phyloP scores from a whole-genome alignment of 2,888 invertebrate species.

The Phragmatobia fuliginosa region DNA sequence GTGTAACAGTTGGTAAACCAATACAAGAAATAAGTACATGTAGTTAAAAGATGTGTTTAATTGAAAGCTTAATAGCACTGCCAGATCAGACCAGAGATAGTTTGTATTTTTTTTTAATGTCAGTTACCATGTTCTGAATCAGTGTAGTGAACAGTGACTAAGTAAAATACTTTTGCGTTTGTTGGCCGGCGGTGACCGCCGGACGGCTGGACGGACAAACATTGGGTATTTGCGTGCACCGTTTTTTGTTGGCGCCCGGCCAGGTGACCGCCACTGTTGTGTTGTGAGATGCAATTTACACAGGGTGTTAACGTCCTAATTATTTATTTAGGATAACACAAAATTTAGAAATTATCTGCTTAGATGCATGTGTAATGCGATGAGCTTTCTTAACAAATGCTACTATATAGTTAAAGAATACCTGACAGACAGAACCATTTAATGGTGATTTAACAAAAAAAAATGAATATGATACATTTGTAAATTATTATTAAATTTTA shows the following conservation, averaged over 20 bases:
- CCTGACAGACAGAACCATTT: no score
- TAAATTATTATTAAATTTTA: no score
- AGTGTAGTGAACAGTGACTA: constrained; percentile 50
- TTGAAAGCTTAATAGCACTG: not conserved
- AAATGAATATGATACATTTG: no score
- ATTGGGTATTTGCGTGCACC: constrained; percentile 58
- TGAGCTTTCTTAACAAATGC: not conserved
- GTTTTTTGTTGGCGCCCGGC: constrained; percentile 69
- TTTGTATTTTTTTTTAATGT: no score
- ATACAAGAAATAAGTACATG: no score
- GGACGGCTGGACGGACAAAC: constrained; percentile 59
- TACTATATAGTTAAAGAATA: no score
- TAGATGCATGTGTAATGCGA: not conserved
- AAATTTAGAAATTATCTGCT: not conserved
- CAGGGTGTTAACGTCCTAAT: constrained; percentile 45
- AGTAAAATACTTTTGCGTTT: constrained; percentile 56
- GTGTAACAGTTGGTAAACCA: no score
- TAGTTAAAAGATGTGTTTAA: not conserved
- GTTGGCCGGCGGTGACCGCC: constrained; percentile 56
- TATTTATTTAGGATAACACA: not conserved
- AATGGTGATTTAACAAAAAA: no score
- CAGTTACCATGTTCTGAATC: constrained; percentile 27
- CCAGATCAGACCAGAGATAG: no score
- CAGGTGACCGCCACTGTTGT: constrained; percentile 67
- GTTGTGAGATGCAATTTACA: constrained; percentile 50